These are phyloP conservation scores for Archocentrus centrarchus DNA, from an alignment of 2,113 vertebrate genomes.

Conservation along the genomic window DNA sequence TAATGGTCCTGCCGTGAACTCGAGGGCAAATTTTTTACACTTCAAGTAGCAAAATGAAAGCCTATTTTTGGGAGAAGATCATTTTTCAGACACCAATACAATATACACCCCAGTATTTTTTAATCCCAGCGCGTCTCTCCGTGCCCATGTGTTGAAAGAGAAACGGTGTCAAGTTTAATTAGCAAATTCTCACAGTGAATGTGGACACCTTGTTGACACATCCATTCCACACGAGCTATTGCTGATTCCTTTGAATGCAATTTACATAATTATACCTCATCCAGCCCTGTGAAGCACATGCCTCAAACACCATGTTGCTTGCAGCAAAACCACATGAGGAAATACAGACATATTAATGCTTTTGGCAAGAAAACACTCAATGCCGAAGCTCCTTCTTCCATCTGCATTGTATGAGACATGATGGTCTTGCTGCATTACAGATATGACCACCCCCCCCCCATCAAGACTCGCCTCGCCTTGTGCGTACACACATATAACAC, in stretches of 20 bases:
- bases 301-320: constrained; percentile 67
- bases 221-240: constrained; percentile 81
- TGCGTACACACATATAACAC: background rate
- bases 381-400: constrained; percentile 72
- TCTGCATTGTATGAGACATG: constrained; percentile 77
- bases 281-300: constrained; percentile 69
- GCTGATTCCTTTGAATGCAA: constrained; percentile 81
- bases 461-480: background rate
- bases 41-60: constrained; percentile 61
- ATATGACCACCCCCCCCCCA: constrained; percentile 44
- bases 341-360: constrained; percentile 79
- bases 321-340: constrained; percentile 63
- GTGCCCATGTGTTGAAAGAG: constrained; percentile 65
- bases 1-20: constrained; percentile 66
- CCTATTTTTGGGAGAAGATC: constrained; percentile 59
- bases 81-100: constrained; percentile 60
- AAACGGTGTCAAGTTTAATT: constrained; percentile 79
- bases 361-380: constrained; percentile 66
- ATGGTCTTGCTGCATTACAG: constrained; percentile 52
- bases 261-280: constrained; percentile 87
- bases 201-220: constrained; percentile 80
- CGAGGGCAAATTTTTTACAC: constrained; percentile 47
- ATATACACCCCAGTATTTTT: constrained; percentile 54
- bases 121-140: constrained; percentile 50
- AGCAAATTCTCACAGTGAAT: constrained; percentile 75